These are phyloP conservation scores for Urosaurus nigricauda DNA, from an alignment of 2,797 vertebrate genomes.

Conservation along the genomic window DNA sequence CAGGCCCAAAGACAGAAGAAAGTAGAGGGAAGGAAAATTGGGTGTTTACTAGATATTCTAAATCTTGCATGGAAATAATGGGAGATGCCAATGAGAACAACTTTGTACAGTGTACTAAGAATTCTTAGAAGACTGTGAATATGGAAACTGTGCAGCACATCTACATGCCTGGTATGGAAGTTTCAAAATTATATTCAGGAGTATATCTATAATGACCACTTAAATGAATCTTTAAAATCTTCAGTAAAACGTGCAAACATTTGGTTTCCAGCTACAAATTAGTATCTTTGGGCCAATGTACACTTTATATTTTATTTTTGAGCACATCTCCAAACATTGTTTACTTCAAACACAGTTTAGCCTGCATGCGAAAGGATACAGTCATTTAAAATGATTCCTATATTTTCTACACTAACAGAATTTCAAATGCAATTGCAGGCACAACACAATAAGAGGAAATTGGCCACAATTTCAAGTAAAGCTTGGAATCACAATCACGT, in stretches of 20 bases:
- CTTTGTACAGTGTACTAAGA: not conserved
- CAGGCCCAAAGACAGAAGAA: not conserved
- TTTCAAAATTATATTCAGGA: not conserved
- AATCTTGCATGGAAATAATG: not conserved
- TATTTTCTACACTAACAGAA: not conserved
- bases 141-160: not conserved
- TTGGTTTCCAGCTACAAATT: not conserved
- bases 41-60: not conserved
- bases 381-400: conserved; percentile 22
- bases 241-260: not conserved
- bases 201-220: not conserved
- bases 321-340: not conserved
- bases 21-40: no score
- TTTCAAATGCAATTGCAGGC: conserved; percentile 18
- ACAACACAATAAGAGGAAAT: not conserved
- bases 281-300: not conserved
- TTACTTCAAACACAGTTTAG: not conserved
- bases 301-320: not conserved
- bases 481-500: conserved; percentile 27
- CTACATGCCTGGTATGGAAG: not conserved
- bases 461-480: conserved; percentile 19
- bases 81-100: not conserved
- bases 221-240: not conserved
- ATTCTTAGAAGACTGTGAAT: not conserved
- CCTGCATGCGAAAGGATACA: accelerated